Conservation (phyloP, 2,113 vertebrate genomes). For the Pseudopipra pipra region DNA sequence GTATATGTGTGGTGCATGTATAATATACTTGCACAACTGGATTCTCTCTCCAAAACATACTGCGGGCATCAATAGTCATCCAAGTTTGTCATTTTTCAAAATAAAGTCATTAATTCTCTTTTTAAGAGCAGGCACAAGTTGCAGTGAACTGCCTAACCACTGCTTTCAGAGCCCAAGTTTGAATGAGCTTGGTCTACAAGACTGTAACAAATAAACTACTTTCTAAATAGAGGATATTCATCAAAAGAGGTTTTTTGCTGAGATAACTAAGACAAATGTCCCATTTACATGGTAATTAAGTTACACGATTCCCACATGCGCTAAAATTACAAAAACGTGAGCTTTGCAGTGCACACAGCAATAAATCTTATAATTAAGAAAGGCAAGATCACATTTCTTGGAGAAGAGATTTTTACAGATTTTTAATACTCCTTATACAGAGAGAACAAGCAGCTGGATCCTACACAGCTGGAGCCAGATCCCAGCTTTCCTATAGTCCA, state of each 20-base stretch:
- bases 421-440: neutral
- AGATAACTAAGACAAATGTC: constrained; percentile 53
- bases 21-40: neutral
- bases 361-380: constrained; percentile 35
- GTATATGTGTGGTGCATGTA: rapidly evolving
- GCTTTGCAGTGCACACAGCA: neutral
- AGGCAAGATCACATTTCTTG: neutral
- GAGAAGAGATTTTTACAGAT: neutral
- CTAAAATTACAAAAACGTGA: neutral
- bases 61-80: neutral
- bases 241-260: constrained; percentile 24
- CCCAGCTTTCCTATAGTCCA: neutral
- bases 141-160: neutral
- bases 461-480: neutral
- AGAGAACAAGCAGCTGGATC: neutral
- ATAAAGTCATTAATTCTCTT: neutral
- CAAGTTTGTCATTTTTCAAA: neutral
- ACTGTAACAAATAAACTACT: constrained; percentile 5
- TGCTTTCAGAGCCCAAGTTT: neutral
- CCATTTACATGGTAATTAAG: constrained; percentile 61
- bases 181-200: neutral
- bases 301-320: neutral
- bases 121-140: neutral
- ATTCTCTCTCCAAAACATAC: neutral
- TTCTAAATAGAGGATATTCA: constrained; percentile 9